Evolutionary conservation across 2,797 vertebrate species (phyloP), one percentile per base, ranked within the genome.

Genomic region (Syncerus caffer): DNA sequence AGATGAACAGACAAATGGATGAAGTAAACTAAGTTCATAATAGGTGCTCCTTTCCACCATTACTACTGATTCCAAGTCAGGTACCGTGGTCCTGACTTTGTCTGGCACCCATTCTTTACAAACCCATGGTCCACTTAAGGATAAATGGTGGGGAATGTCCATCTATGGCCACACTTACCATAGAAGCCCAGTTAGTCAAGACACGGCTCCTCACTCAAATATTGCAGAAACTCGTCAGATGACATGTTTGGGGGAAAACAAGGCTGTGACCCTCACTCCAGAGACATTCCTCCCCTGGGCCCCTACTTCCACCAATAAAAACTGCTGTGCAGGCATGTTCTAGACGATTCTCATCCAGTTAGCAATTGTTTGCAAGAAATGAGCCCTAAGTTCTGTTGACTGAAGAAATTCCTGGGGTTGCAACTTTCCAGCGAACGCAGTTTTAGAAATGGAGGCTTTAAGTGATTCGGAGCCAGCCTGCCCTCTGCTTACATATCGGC

Each of bases 371-470:
- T 93, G 90, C 62, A 82, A 96, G 74, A 85, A 27, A 85, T 12
- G 50, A 71, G 88, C 67, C 62, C 31, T 83, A 12, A 71, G 58
- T 84, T 93, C 31, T 89, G 76, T 93, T 96, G 88, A 87, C 90
- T 53, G 34, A 96, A 91, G 79, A 96, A 97, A 25, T 93, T 94
- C 57, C 86, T 83, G 53, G 38, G 89, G 19, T 83, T 89, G 60
- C 47, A 96, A 29, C 91, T 97, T 94, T 91, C 87, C 38, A 3
- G 87, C 89, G 92, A 95, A 83, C 79, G 88, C 2, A 42, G 34
- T 96, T 98, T 98, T 85, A 38, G 27, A 98, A 98, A 94, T n/a
- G 34, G 74, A 88, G 17, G 0, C 57, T 95, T 93, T 96, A 23
- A 1, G 67, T 93, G 94, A 89, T 89, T 50, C 1, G 3, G 94